Conservation (phyloP, 2,888 invertebrate genomes). For the Lasiommata megera region DNA sequence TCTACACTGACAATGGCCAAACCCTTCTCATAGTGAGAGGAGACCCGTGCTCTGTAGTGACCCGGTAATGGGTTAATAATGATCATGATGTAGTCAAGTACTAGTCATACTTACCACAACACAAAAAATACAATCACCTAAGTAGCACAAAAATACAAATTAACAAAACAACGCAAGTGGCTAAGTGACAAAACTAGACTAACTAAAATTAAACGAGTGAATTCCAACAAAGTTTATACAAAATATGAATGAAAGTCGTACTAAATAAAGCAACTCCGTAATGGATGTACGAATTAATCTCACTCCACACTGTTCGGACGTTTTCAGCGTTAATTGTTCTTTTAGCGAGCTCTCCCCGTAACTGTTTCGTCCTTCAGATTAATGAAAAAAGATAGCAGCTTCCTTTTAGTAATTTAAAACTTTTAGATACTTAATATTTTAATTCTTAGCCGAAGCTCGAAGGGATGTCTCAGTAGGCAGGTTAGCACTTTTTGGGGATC, state of each 20-base stretch:
- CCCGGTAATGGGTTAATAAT: too few species aligned
- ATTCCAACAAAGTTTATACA: not conserved
- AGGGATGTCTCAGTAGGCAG: not conserved
- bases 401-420: slow-evolving; percentile 14
- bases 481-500: not conserved
- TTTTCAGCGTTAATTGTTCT: slow-evolving; percentile 7
- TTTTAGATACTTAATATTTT: not conserved
- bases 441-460: not conserved
- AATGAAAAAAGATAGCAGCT: slow-evolving; percentile 13
- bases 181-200: not conserved
- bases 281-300: slow-evolving; percentile 8
- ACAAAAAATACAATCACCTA: too few species aligned
- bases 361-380: slow-evolving; percentile 14
- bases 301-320: slow-evolving; percentile 1
- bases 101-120: too few species aligned
- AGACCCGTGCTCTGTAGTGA: too few species aligned
- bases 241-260: slow-evolving; percentile 1
- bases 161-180: too few species aligned
- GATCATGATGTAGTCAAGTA: too few species aligned
- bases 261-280: slow-evolving; percentile 6
- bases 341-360: not conserved
- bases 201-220: too few species aligned
- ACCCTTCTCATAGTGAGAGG: too few species aligned
- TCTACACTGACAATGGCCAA: too few species aligned
- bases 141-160: too few species aligned